phyloP scores from a whole-genome alignment of 2,797 vertebrate genomes.

The Semotilus atromaculatus region DNA sequence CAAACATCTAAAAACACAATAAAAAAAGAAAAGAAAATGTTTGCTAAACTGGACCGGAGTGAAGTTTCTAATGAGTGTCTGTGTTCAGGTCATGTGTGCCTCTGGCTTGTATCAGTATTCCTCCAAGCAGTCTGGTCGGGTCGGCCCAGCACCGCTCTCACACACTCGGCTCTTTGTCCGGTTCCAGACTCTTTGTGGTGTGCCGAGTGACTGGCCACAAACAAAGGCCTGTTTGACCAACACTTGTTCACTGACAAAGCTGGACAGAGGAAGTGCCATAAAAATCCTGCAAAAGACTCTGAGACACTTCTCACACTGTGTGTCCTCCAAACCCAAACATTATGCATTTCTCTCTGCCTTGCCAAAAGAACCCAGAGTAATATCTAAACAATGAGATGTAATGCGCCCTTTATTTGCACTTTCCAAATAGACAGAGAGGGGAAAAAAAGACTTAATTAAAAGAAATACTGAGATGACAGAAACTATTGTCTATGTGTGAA shows the following conservation, averaged over 20 bases:
- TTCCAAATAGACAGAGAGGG: slow-evolving; percentile 31
- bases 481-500: neutral
- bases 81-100: slow-evolving; percentile 41
- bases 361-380: slow-evolving; percentile 64
- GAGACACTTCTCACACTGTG: slow-evolving; percentile 50
- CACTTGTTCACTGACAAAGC: slow-evolving; percentile 79
- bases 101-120: slow-evolving; percentile 71
- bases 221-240: slow-evolving; percentile 84
- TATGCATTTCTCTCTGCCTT: slow-evolving; percentile 55
- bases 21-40: neutral
- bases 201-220: slow-evolving; percentile 80
- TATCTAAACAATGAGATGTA: slow-evolving; percentile 68
- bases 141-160: slow-evolving; percentile 66
- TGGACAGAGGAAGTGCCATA: slow-evolving; percentile 74
- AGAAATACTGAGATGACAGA: slow-evolving; percentile 60
- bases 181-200: slow-evolving; percentile 75
- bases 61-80: slow-evolving; percentile 30
- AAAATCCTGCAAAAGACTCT: slow-evolving; percentile 63
- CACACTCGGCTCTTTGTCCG: slow-evolving; percentile 76
- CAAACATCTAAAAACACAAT: slow-evolving; percentile 7
- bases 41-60: neutral
- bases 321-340: slow-evolving; percentile 55
- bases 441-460: slow-evolving; percentile 55
- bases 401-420: slow-evolving; percentile 62
- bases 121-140: slow-evolving; percentile 70